Evolutionary conservation across 2,113 vertebrate species (phyloP).

Genomic region (Dicaeum eximium): DNA sequence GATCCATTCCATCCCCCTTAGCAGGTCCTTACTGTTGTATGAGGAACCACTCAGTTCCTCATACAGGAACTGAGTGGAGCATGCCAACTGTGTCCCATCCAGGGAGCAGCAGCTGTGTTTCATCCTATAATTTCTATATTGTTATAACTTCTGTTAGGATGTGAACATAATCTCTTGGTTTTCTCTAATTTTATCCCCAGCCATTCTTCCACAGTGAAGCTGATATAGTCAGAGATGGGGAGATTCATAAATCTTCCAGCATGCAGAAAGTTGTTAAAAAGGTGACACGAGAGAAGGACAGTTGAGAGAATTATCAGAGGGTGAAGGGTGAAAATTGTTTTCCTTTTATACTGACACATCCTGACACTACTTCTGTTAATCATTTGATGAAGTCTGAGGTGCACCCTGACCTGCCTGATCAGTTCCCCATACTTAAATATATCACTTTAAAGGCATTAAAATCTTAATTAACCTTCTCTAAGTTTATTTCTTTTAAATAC

Average conservation of each 20-base stretch:
- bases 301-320: background rate
- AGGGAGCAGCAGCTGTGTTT: background rate
- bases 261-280: background rate
- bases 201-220: background rate
- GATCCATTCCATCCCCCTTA: background rate
- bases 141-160: background rate
- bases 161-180: background rate
- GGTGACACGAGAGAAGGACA: background rate
- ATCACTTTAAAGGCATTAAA: background rate
- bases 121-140: background rate
- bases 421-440: background rate
- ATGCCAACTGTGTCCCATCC: background rate
- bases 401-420: background rate
- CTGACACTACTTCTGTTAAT: background rate
- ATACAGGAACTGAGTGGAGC: no score
- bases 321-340: background rate
- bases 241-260: background rate
- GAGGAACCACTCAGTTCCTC: background rate
- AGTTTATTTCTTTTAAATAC: background rate
- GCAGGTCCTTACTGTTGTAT: background rate
- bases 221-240: background rate
- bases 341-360: background rate
- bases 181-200: background rate
- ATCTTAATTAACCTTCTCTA: background rate
- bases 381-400: background rate